These are phyloP conservation scores for Alviniconcha strummeri DNA, from an alignment of 2,888 invertebrate genomes.

Conservation along the genomic window DNA sequence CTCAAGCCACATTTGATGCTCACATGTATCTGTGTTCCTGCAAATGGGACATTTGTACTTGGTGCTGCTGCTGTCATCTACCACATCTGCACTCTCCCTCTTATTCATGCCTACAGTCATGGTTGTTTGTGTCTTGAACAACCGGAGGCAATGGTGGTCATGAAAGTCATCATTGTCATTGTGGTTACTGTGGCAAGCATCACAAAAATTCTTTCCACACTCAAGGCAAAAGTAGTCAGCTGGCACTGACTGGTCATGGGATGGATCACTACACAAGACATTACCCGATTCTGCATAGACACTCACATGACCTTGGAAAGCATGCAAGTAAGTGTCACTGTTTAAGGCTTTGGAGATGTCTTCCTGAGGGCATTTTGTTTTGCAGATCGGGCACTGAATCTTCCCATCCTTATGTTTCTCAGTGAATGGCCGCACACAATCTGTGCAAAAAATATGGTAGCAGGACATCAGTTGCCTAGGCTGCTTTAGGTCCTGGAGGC, in stretches of 20 bases:
- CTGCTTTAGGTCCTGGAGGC: conserved; percentile 11
- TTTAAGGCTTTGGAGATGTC: conserved; percentile 10
- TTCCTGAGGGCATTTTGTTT: not conserved
- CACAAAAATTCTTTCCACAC: conserved; percentile 32
- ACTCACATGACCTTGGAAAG: conserved; percentile 6
- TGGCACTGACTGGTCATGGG: not conserved
- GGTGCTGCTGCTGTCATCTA: not conserved
- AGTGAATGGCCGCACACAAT: conserved; percentile 14
- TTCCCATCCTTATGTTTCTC: not conserved
- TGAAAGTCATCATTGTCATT: conserved; percentile 2
- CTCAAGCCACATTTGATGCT: conserved; percentile 15
- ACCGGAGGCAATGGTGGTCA: conserved; percentile 9
- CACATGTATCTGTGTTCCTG: conserved; percentile 24
- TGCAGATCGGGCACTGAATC: conserved; percentile 23
- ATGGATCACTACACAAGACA: not conserved
- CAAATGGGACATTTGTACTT: conserved; percentile 25
- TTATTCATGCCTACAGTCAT: conserved; percentile 16
- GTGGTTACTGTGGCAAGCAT: conserved; percentile 22
- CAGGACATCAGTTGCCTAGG: conserved; percentile 24
- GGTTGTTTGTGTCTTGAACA: conserved; percentile 11
- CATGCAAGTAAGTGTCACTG: conserved; percentile 16
- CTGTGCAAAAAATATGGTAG: conserved; percentile 30
- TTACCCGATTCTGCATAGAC: conserved; percentile 23
- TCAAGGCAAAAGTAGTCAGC: conserved; percentile 28
- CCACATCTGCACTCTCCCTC: conserved; percentile 9